A percentile compares a stretch with the other conserved stretches of the same genome.
These are phyloP conservation scores for Graphium colonna DNA, from an alignment of 2,888 invertebrate species.

Conservation along the genomic window DNA sequence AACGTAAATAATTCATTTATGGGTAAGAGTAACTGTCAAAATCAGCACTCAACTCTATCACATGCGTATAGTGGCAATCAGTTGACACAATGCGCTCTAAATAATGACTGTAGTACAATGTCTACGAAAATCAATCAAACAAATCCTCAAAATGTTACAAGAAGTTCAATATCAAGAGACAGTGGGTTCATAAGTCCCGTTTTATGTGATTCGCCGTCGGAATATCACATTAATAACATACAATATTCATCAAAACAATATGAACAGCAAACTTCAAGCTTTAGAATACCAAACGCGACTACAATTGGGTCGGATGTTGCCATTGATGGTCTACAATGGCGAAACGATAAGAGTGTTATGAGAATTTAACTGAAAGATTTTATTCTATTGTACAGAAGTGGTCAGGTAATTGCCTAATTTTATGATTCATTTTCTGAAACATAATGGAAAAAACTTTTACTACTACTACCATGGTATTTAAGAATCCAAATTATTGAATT, in stretches of 20 bases:
- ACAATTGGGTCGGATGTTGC: no score
- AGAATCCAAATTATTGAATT: no score
- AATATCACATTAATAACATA: neutral
- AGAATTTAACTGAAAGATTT: no score
- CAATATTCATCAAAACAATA: neutral
- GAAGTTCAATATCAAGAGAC: conserved; percentile 41
- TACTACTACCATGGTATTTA: no score
- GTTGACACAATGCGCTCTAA: neutral
- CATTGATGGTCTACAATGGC: no score
- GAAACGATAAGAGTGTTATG: no score
- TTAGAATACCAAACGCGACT: no score
- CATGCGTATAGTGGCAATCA: neutral
- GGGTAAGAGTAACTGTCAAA: neutral
- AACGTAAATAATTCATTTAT: neutral
- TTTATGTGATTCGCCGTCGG: conserved; percentile 21
- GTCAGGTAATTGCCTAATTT: no score
- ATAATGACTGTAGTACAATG: neutral
- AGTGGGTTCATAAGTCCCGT: conserved; percentile 42
- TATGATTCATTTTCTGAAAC: no score
- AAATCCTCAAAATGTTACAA: neutral
- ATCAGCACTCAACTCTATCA: neutral
- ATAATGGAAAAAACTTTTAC: no score
- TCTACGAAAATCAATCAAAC: neutral
- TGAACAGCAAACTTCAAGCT: no score
- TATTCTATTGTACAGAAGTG: no score